Evolutionary conservation across 1,140 invertebrate species (phyloP).

Genomic region (Drosophila obscura): DNA sequence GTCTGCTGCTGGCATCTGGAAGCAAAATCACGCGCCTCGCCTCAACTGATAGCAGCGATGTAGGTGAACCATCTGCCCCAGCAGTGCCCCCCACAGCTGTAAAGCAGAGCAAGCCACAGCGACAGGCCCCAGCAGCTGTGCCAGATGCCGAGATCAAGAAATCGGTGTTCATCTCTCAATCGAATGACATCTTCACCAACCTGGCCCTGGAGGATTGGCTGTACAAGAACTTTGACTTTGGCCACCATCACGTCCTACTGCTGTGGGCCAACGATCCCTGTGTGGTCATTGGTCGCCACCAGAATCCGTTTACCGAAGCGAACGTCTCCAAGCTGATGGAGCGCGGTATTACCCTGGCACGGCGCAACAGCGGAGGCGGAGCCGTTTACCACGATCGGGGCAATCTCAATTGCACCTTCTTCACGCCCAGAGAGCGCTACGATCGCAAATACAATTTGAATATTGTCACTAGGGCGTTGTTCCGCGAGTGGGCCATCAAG

Average conservation of each 20-base stretch:
- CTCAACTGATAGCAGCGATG: conserved; percentile 27
- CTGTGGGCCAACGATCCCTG: conserved; percentile 96
- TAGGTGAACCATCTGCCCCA: conserved; percentile 14
- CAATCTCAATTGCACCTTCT: conserved; percentile 96
- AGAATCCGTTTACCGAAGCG: conserved; percentile 97
- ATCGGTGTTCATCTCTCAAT: conserved; percentile 96
- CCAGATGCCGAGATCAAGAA: conserved; percentile 86
- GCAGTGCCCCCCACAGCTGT: conserved; percentile 4
- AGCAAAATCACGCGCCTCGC: conserved; percentile 55
- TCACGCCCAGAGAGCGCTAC: conserved; percentile 91
- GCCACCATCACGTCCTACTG: conserved; percentile 92
- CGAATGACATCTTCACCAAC: conserved; percentile 94
- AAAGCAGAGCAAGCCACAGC: conserved; percentile 15
- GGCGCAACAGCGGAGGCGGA: conserved; percentile 97
- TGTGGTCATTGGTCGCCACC: conserved; percentile 97
- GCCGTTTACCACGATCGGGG: conserved; percentile 98
- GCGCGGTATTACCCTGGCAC: conserved; percentile 89
- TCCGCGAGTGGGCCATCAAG: conserved; percentile 91
- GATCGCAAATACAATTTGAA: conserved; percentile 93
- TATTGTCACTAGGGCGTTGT: conserved; percentile 91
- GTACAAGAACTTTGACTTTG: conserved; percentile 93
- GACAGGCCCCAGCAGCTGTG: conserved; percentile 27
- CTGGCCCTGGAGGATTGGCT: conserved; percentile 97
- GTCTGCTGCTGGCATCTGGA: conserved; percentile 56
- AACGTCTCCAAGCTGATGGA: conserved; percentile 88